Conservation (phyloP, 2,113 vertebrate genomes). For the Morone chrysops region DNA sequence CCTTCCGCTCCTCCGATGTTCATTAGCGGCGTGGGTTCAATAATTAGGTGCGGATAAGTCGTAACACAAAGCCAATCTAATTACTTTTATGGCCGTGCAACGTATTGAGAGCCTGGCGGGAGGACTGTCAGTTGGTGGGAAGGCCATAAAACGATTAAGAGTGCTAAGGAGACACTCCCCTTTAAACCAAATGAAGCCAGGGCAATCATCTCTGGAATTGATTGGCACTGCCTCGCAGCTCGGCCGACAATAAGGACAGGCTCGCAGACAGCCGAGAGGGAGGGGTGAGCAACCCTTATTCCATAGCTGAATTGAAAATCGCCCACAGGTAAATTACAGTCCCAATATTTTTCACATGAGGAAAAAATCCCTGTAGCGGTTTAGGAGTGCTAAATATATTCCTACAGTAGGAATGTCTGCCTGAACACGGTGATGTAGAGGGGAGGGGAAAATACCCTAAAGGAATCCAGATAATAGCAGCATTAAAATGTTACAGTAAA, state of each 20-base stretch:
- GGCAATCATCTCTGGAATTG: constrained; percentile 49
- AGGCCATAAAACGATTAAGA: constrained; percentile 71
- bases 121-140: constrained; percentile 36
- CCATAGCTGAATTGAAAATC: constrained; percentile 37
- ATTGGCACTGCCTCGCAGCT: constrained; percentile 41
- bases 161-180: constrained; percentile 56
- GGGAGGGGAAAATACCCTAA: constrained; percentile 6
- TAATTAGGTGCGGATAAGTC: constrained; percentile 46
- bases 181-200: constrained; percentile 53
- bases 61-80: constrained; percentile 70
- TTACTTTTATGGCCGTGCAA: constrained; percentile 66
- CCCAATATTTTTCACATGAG: constrained; percentile 39
- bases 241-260: constrained; percentile 2
- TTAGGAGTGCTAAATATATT: constrained; percentile 41
- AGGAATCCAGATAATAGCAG: constrained; percentile 54
- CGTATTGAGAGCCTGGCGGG: constrained; percentile 29
- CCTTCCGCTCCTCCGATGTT: constrained; percentile 42
- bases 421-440: constrained; percentile 17
- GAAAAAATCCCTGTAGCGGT: constrained; percentile 26
- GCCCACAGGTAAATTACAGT: constrained; percentile 18
- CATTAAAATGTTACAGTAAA: constrained; percentile 67
- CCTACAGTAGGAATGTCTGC: constrained; percentile 29
- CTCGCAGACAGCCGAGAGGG: not conserved
- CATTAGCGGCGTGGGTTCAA: constrained; percentile 64
- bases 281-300: not conserved